Percentiles rank a stretch among this genome's conserved stretches.
These are phyloP conservation scores for Diploscapter pachys DNA, from an alignment of 1,140 invertebrate species.

Conservation along the genomic window DNA sequence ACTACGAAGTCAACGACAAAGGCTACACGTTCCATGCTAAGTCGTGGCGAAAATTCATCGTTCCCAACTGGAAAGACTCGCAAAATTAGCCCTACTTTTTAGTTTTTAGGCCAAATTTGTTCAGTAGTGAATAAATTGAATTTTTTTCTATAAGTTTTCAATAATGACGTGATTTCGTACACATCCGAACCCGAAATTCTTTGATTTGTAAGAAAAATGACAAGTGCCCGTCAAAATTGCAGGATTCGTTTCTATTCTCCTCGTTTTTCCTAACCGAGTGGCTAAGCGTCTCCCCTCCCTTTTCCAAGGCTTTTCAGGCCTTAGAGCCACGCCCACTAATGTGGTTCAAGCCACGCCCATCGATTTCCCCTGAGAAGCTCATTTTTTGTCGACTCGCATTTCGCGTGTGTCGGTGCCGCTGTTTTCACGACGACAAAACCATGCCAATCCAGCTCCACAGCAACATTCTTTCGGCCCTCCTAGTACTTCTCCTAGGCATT, in stretches of 20 bases:
- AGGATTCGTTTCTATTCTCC: neutral
- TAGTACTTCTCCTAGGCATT: no score
- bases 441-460: no score
- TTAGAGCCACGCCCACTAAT: no score
- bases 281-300: no score
- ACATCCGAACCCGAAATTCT: neutral
- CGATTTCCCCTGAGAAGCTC: no score
- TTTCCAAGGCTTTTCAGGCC: no score
- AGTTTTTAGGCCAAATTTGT: neutral
- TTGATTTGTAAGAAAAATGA: neutral
- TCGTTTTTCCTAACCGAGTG: neutral
- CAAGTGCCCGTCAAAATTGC: neutral
- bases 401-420: no score
- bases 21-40: constrained; percentile 38
- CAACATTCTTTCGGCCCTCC: no score
- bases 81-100: constrained; percentile 8
- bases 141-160: neutral
- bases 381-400: no score
- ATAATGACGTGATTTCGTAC: neutral
- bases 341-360: no score
- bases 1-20: constrained; percentile 36
- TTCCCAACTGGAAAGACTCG: constrained; percentile 33
- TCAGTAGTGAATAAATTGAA: neutral
- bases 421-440: no score
- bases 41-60: constrained; percentile 36